Conservation (phyloP, 1,140 invertebrate genomes). For the Drosophila parabipectinata region DNA sequence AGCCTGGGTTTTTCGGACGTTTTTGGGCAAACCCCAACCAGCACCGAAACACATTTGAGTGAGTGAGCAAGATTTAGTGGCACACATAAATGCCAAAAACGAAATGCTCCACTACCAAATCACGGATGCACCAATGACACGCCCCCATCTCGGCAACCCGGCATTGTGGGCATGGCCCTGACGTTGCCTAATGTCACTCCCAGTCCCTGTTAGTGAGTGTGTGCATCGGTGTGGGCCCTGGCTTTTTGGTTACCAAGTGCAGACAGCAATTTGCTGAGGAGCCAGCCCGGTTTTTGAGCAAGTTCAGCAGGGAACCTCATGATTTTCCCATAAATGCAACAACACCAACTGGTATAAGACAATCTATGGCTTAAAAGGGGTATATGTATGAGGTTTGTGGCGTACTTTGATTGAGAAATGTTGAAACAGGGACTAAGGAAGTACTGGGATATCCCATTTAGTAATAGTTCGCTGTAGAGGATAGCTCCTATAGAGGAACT, state of each 20-base stretch:
- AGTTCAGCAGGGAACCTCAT: slow-evolving; percentile 72
- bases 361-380: neutral
- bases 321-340: slow-evolving; percentile 74
- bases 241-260: slow-evolving; percentile 21
- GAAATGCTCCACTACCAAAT: slow-evolving; percentile 75
- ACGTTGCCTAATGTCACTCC: neutral
- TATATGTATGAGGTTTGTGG: neutral
- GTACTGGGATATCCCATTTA: too few relatives aligned
- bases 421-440: neutral
- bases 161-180: slow-evolving; percentile 16
- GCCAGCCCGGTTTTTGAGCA: slow-evolving; percentile 16
- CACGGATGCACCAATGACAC: slow-evolving; percentile 68
- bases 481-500: too few relatives aligned
- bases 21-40: slow-evolving; percentile 19
- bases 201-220: neutral
- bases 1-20: slow-evolving; percentile 36
- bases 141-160: slow-evolving; percentile 49
- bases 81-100: slow-evolving; percentile 78
- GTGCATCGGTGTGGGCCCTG: neutral
- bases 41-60: slow-evolving; percentile 60
- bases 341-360: slow-evolving; percentile 22
- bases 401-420: slow-evolving; percentile 14
- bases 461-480: too few relatives aligned
- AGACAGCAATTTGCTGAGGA: slow-evolving; percentile 25
- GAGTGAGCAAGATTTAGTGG: slow-evolving; percentile 76